Conservation (phyloP, 64 coral and sea anemone species). For the Platygyra sinensis region DNA sequence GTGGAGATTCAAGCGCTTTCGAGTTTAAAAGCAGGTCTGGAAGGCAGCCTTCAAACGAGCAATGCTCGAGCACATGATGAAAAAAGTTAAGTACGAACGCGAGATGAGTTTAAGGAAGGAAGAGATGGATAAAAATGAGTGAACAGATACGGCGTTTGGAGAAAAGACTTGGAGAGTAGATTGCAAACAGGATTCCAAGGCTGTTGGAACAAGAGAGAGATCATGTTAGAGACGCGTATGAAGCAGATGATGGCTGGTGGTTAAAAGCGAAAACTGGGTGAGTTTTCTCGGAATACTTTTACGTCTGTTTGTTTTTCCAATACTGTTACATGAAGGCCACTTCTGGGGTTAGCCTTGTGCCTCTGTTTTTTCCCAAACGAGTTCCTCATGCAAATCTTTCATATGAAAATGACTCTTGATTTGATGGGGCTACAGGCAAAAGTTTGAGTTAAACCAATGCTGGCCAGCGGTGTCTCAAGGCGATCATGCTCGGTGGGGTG, state of each 20-base stretch:
- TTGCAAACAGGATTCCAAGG: not conserved
- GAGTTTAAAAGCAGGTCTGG: conserved; percentile 22
- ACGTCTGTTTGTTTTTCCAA: no score
- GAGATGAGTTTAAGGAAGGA: conserved; percentile 25
- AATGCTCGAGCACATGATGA: conserved; percentile 12
- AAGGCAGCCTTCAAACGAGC: conserved; percentile 40
- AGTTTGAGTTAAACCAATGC: no score
- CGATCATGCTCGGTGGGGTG: no score
- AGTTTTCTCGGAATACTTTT: not conserved
- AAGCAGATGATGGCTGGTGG: conserved; percentile 48
- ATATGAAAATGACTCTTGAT: no score
- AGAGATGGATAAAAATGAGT: not conserved
- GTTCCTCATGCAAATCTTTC: no score
- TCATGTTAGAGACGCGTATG: conserved; percentile 49
- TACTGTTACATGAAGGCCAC: no score
- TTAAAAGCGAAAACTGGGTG: conserved; percentile 59
- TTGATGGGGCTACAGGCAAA: no score
- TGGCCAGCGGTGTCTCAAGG: no score
- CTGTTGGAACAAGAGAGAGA: conserved; percentile 12
- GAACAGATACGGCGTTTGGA: not conserved
- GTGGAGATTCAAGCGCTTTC: conserved; percentile 15
- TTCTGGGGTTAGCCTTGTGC: no score
- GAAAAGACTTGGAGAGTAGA: conserved; percentile 12
- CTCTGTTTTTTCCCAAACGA: no score
- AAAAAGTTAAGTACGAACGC: not conserved